Percentiles rank a stretch among this genome's conserved stretches.
Conservation (phyloP, 2,113 vertebrate genomes). For the Emydocephalus ijimae region DNA sequence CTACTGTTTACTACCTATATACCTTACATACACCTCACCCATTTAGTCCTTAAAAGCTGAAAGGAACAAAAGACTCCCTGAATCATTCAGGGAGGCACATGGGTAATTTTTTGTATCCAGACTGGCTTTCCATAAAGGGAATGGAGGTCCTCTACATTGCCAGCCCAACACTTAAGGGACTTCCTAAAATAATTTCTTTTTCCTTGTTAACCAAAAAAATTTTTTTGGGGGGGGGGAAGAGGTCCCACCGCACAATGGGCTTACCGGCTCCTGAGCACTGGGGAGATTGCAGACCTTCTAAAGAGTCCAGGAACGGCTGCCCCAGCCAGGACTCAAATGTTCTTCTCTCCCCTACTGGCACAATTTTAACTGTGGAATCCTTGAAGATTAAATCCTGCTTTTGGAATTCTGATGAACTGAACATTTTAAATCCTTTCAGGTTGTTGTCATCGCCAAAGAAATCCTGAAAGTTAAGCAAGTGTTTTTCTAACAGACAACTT, state of each 20-base stretch:
- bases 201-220: not conserved
- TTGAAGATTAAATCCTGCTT: slow-evolving; percentile 89
- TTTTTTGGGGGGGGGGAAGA: not conserved
- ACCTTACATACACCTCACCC: not conserved
- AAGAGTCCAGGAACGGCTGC: slow-evolving; percentile 75
- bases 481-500: not conserved
- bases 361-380: slow-evolving; percentile 77
- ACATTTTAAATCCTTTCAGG: slow-evolving; percentile 83
- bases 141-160: not conserved
- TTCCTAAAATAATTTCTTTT: not conserved
- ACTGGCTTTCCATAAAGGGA: not conserved
- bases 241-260: not conserved
- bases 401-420: slow-evolving; percentile 79
- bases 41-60: not conserved
- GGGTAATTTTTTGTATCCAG: not conserved
- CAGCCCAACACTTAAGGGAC: not conserved
- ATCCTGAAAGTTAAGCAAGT: slow-evolving; percentile 63
- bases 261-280: slow-evolving; percentile 75
- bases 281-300: slow-evolving; percentile 74
- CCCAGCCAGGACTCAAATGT: slow-evolving; percentile 88
- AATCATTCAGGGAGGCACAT: not conserved
- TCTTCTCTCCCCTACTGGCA: slow-evolving; percentile 77
- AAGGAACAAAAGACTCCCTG: not conserved
- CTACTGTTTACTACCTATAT: not conserved
- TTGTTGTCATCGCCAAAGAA: slow-evolving; percentile 75